These are phyloP conservation scores for Synanthedon tipuliformis DNA, from an alignment of 2,888 invertebrate species.

Conservation along the genomic window DNA sequence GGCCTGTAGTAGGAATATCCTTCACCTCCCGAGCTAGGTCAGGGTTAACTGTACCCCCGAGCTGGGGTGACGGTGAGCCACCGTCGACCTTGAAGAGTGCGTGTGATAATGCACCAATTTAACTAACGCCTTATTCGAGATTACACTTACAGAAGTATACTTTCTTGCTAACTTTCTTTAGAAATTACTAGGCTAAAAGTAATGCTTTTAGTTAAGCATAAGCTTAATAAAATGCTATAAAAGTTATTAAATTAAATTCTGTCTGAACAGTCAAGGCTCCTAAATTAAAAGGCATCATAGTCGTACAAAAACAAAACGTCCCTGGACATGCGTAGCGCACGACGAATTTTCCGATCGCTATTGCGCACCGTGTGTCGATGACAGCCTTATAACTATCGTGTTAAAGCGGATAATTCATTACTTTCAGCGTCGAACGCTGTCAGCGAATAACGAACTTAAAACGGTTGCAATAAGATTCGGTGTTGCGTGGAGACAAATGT, in stretches of 20 bases:
- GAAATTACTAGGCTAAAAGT: no score
- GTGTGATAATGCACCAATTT: slow-evolving; percentile 29
- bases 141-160: no score
- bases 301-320: slow-evolving; percentile 6
- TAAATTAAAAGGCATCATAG: background rate
- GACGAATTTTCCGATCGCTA: slow-evolving; percentile 30
- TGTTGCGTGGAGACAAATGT: slow-evolving; percentile 24
- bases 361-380: slow-evolving; percentile 29
- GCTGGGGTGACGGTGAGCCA: slow-evolving; percentile 52
- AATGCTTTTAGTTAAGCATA: no score
- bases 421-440: slow-evolving; percentile 16
- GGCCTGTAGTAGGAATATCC: slow-evolving; percentile 63
- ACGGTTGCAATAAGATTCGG: background rate
- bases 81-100: slow-evolving; percentile 51
- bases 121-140: background rate
- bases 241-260: no score
- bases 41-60: slow-evolving; percentile 66
- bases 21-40: slow-evolving; percentile 66
- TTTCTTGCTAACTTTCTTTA: no score
- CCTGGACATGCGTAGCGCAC: slow-evolving; percentile 60
- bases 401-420: slow-evolving; percentile 58
- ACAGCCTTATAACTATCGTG: slow-evolving; percentile 39
- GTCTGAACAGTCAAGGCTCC: background rate
- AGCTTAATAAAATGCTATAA: no score
- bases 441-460: slow-evolving; percentile 8